Evolutionary conservation across 2,797 vertebrate species (phyloP).

Genomic region (Rhinatrema bivittatum): DNA sequence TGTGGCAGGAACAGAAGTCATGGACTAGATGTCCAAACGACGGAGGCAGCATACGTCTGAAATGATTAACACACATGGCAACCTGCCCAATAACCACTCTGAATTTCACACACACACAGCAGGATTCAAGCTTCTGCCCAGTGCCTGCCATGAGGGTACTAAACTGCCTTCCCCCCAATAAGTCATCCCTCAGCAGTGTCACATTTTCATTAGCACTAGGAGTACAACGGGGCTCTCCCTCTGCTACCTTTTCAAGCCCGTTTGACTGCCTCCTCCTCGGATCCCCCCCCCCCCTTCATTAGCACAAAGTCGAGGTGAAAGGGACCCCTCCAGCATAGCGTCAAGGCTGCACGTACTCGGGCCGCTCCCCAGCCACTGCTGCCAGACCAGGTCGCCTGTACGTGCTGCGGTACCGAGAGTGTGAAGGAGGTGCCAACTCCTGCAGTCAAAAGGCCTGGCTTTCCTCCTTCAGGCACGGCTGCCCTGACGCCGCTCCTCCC

Average conservation of each 20-base stretch:
- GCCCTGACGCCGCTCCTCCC: slow-evolving; percentile 15
- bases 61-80: background rate
- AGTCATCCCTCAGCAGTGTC: background rate
- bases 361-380: too few relatives aligned
- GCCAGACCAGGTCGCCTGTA: too few relatives aligned
- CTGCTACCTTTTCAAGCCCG: too few relatives aligned
- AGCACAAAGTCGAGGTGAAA: too few relatives aligned
- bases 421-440: too few relatives aligned
- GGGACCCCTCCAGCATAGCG: too few relatives aligned
- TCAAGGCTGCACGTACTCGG: too few relatives aligned
- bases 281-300: background rate
- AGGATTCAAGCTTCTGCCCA: background rate
- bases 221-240: too few relatives aligned
- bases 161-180: background rate
- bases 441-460: slow-evolving; percentile 12
- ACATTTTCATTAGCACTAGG: background rate
- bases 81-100: background rate
- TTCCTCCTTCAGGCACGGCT: background rate
- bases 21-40: background rate
- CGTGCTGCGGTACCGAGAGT: too few relatives aligned
- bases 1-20: too few relatives aligned
- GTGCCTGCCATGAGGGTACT: background rate
- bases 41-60: background rate
- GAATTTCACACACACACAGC: background rate
- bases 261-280: too few relatives aligned